A percentile compares a stretch with the other conserved stretches of the same genome.
Evolutionary conservation across 1,140 invertebrate species (phyloP).

Genomic region (Drosophila leontia): DNA sequence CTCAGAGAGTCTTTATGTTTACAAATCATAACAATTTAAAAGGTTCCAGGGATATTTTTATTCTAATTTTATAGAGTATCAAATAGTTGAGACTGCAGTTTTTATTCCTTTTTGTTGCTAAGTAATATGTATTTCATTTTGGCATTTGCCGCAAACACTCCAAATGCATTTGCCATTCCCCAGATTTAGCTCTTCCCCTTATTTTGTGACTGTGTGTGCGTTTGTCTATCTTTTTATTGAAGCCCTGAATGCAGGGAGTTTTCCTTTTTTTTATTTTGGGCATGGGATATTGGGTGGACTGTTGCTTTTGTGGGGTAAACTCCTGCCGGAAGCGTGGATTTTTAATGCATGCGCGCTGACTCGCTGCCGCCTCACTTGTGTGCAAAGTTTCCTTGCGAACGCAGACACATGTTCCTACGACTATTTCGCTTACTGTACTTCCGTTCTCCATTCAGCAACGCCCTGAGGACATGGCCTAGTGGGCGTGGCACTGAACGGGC

Average conservation of each 20-base stretch:
- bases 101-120: conserved; percentile 53
- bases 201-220: conserved; percentile 18
- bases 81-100: not conserved
- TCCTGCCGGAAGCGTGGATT: conserved; percentile 76
- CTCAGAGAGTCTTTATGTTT: not conserved
- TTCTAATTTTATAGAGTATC: not conserved
- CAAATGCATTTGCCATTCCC: conserved; percentile 79
- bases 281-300: not conserved
- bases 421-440: conserved; percentile 34
- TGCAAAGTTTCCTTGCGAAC: conserved; percentile 65
- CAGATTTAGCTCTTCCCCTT: conserved; percentile 35
- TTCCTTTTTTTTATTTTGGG: not conserved
- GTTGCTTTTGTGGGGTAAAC: conserved; percentile 17
- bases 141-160: conserved; percentile 79
- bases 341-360: conserved; percentile 69
- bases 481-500: conserved; percentile 29
- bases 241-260: conserved; percentile 15
- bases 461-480: conserved; percentile 3
- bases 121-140: conserved; percentile 83
- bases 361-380: conserved; percentile 21
- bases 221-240: conserved; percentile 52
- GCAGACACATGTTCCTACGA: conserved; percentile 74
- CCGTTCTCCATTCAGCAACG: conserved; percentile 24
- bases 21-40: not conserved
- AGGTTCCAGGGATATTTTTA: not conserved